Evolutionary conservation across 2,888 invertebrate genomes (phyloP), one percentile per base, ranked within the genome.

Genomic region (Limnephilus marmoratus): DNA sequence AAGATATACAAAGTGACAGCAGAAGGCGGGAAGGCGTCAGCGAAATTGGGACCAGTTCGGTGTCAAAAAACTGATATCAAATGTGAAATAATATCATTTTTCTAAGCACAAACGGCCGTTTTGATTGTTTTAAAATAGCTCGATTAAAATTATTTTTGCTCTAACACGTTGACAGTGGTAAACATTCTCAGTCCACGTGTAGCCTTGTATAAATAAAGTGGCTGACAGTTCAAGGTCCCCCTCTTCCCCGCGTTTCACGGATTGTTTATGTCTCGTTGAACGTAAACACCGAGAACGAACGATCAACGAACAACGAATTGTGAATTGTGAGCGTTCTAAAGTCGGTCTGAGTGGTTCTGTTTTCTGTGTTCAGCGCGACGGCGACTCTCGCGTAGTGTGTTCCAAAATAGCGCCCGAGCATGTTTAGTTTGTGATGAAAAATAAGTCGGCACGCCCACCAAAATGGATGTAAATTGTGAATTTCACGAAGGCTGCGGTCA

Each of bases 401-500:
- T 80, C 81, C 4, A 41, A 89, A 89, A 89, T 89, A 89, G 80
- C 68, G 37, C 88, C 15, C 68, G 80, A 81, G 18, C 83, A 81
- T 87, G 92, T 89, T 90, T 91, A 83, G 85, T 90, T 85, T 45
- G 92, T 90, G 91, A 90, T 91, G 86, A 37, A 49, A 91, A 81
- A 85, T 85, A 41, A 85, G 31, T 41, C 83, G 92, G 81, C 92
- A 92, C 92, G 90, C 92, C 92, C 87, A 90, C 92, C 29, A 89
- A 88, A 53, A 93, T 93, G 93, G 91, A 91, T 89, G 93, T 91
- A 94, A 95, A 95, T 94, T 94, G 95, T 90, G 96, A 96, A 94
- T 96, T 95, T 94, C 96, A 95, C 94, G 97, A 97, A 95, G 96
- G 97, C 87, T 97, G 96, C 94, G 97, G 96, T 81, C 97, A 97